Percentiles rank a stretch among this genome's conserved stretches.
These are phyloP conservation scores for Cossypha caffra DNA, from an alignment of 2,797 vertebrate species.

Conservation along the genomic window DNA sequence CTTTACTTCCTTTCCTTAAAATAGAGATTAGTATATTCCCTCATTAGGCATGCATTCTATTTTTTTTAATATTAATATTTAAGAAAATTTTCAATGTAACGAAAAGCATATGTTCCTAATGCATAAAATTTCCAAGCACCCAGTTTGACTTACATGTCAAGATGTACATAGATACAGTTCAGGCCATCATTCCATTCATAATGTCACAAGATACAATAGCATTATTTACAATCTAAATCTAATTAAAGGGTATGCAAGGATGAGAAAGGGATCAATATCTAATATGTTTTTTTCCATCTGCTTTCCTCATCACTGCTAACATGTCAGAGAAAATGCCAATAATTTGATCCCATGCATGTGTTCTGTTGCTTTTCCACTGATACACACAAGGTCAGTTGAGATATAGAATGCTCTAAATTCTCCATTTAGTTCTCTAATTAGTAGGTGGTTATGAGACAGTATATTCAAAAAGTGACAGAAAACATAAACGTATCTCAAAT, in stretches of 20 bases:
- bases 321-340: conserved; percentile 79
- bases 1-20: neutral
- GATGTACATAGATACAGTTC: conserved; percentile 72
- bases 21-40: neutral
- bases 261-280: conserved; percentile 83
- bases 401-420: conserved; percentile 50
- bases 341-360: conserved; percentile 79
- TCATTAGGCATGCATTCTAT: neutral
- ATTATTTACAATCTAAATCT: conserved; percentile 90
- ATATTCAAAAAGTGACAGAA: conserved; percentile 1
- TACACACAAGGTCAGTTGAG: conserved; percentile 77
- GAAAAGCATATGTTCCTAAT: neutral
- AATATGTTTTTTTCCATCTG: conserved; percentile 85
- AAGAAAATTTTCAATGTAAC: neutral
- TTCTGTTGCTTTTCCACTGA: conserved; percentile 74
- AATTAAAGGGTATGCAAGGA: conserved; percentile 83
- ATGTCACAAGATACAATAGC: conserved; percentile 76
- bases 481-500: neutral
- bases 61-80: neutral
- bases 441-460: neutral
- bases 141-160: conserved; percentile 31
- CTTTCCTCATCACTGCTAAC: conserved; percentile 77
- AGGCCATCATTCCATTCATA: conserved; percentile 29
- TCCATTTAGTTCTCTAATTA: conserved; percentile 33
- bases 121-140: neutral